Evolutionary conservation across 2,797 vertebrate genomes (phyloP).

Genomic region (Cuniculus paca): DNA sequence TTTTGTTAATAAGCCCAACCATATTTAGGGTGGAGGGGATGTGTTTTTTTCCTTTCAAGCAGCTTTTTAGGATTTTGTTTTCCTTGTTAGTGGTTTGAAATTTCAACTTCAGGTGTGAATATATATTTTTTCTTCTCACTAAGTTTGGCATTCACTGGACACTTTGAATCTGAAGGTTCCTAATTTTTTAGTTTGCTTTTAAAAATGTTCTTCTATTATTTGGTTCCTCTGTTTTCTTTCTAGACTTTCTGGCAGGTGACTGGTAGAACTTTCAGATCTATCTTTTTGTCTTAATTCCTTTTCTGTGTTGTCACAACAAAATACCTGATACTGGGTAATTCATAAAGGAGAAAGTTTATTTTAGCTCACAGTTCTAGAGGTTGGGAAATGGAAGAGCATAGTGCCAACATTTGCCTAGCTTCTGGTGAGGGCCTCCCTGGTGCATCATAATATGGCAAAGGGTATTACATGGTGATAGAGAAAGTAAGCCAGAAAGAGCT

Average conservation of each 20-base stretch:
- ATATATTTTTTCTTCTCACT: neutral
- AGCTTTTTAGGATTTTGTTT: constrained; percentile 23
- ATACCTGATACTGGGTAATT: neutral
- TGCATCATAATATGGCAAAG: neutral
- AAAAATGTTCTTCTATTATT: neutral
- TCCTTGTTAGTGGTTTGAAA: constrained; percentile 35
- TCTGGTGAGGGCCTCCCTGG: neutral
- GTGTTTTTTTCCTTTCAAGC: constrained; percentile 11
- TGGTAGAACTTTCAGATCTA: neutral
- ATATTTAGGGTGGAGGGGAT: neutral
- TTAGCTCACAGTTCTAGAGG: neutral
- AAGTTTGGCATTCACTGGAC: neutral
- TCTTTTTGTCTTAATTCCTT: neutral
- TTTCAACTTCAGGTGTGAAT: constrained; percentile 15
- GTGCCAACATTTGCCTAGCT: neutral
- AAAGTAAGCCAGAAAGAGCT: neutral
- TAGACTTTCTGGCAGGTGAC: neutral
- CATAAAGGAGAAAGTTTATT: neutral
- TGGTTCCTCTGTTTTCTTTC: neutral
- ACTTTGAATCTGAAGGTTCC: neutral
- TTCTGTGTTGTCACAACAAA: neutral
- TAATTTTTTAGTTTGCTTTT: constrained; percentile 49
- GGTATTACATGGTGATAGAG: neutral
- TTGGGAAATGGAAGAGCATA: neutral
- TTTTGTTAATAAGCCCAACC: neutral